Evolutionary conservation across 37 sponge, comb jelly and placozoan species (phyloP).

Genomic region (Cliona cf. orientalis): DNA sequence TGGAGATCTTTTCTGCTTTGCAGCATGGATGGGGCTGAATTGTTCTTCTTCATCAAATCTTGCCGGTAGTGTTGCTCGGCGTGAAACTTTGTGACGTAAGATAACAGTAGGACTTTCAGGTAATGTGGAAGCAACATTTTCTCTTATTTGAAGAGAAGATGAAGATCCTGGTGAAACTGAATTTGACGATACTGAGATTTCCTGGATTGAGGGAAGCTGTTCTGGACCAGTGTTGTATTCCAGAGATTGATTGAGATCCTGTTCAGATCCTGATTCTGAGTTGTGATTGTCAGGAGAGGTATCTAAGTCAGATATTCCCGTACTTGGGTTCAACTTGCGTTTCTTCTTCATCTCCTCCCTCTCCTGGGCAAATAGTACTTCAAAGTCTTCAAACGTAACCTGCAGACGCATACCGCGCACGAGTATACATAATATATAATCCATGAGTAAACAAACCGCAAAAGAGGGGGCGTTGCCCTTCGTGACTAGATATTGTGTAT

Average conservation of each 20-base stretch:
- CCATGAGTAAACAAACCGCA: no score
- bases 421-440: no score
- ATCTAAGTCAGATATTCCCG: background rate
- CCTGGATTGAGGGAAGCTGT: background rate
- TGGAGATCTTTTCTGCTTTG: background rate
- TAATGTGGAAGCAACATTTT: background rate
- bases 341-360: constrained; percentile 18
- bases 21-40: background rate
- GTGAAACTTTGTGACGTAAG: constrained; percentile 5
- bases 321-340: background rate
- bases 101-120: constrained; percentile 12
- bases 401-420: background rate
- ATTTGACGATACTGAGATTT: background rate
- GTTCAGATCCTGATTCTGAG: background rate
- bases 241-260: background rate
- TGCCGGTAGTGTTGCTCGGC: background rate
- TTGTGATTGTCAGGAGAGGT: background rate
- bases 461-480: no score
- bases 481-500: no score
- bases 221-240: background rate
- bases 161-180: background rate
- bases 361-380: constrained; percentile 25
- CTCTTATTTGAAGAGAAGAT: background rate
- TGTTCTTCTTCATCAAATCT: background rate
- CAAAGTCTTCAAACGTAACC: constrained; percentile 64